Evolutionary conservation across 2,113 vertebrate genomes (phyloP).

Genomic region (Colaptes auratus): DNA sequence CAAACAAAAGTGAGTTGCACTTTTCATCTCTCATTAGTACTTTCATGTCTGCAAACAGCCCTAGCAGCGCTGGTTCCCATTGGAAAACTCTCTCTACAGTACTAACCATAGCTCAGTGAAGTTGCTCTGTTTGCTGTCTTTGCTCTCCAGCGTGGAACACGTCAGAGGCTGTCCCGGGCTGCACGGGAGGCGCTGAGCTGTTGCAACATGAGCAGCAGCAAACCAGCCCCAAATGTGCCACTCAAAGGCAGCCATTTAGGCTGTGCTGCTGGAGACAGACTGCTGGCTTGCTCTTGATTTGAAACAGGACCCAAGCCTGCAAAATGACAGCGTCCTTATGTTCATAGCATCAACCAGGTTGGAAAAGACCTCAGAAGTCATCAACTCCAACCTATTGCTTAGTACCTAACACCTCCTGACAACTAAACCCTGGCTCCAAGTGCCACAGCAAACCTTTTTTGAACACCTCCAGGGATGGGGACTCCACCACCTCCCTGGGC

Average conservation of each 20-base stretch:
- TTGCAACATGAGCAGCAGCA: conserved; percentile 6
- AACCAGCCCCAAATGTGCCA: conserved; percentile 42
- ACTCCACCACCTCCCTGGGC: too few relatives aligned
- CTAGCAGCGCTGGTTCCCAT: neutral
- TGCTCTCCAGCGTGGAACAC: neutral
- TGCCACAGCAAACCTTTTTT: too few relatives aligned
- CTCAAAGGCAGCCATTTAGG: conserved; percentile 32
- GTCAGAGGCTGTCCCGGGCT: neutral
- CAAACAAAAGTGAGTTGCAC: neutral
- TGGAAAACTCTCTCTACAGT: neutral
- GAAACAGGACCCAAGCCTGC: conserved; percentile 8
- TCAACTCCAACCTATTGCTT: too few relatives aligned
- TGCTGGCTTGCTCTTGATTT: conserved; percentile 51
- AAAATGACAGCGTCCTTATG: conserved; percentile 7
- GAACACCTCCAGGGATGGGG: too few relatives aligned
- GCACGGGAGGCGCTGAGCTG: neutral
- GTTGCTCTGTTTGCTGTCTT: neutral
- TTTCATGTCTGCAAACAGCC: neutral
- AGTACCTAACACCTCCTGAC: too few relatives aligned
- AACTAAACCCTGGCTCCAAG: too few relatives aligned
- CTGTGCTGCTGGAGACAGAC: conserved; percentile 16
- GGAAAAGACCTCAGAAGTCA: too few relatives aligned
- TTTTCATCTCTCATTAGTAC: neutral
- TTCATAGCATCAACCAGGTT: too few relatives aligned
- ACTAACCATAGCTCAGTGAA: neutral